phyloP scores from a whole-genome alignment of 2,888 invertebrate genomes.

The Amiota communis region DNA sequence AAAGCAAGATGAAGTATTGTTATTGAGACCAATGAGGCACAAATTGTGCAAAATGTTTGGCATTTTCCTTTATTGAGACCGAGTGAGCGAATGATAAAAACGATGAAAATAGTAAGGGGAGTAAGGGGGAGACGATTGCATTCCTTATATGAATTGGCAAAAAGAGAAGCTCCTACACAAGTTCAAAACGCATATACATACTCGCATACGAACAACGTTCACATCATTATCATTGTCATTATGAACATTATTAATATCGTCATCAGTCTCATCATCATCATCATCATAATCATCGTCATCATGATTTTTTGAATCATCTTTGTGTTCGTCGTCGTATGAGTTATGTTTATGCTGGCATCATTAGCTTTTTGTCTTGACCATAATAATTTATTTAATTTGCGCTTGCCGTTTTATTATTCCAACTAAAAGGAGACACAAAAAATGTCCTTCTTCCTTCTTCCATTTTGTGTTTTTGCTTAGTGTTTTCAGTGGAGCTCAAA shows the following conservation, averaged over 20 bases:
- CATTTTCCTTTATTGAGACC: slow-evolving; percentile 42
- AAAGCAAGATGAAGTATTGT: slow-evolving; percentile 67
- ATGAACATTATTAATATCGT: slow-evolving; percentile 4
- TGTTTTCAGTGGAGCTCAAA: background rate
- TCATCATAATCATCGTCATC: slow-evolving; percentile 27
- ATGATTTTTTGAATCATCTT: background rate
- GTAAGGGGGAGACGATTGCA: background rate
- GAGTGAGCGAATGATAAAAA: background rate
- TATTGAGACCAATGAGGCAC: slow-evolving; percentile 70
- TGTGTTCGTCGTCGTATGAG: slow-evolving; percentile 53
- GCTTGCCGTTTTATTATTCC: slow-evolving; percentile 49
- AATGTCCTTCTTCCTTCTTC: background rate
- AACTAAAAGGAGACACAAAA: background rate
- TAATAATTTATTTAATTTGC: slow-evolving; percentile 64
- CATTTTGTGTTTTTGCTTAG: background rate
- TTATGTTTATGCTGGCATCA: slow-evolving; percentile 64
- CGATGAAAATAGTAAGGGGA: slow-evolving; percentile 4
- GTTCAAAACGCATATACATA: background rate
- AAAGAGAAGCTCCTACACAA: too few relatives aligned
- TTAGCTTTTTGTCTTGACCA: slow-evolving; percentile 54
- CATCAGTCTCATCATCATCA: slow-evolving; percentile 14
- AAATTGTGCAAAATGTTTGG: slow-evolving; percentile 69
- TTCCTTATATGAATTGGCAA: background rate
- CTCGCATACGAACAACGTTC: background rate
- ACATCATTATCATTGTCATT: slow-evolving; percentile 1